Evolutionary conservation across 1,140 invertebrate species (phyloP).

Genomic region (Pristionchus pacificus): DNA sequence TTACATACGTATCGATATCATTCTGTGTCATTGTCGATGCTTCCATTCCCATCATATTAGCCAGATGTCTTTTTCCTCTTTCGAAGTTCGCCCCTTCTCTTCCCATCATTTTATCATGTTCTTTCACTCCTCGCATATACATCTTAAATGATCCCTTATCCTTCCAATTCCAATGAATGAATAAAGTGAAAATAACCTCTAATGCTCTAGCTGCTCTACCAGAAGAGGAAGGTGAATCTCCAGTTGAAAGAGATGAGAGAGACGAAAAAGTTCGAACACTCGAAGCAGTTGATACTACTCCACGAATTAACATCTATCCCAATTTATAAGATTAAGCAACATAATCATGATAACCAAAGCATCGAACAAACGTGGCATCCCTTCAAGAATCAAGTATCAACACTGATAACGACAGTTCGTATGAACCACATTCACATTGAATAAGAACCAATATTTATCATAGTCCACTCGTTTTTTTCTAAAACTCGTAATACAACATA

Average conservation of each 20-base stretch:
- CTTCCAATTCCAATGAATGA: too few species aligned
- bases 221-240: neutral
- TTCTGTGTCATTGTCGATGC: constrained; percentile 78
- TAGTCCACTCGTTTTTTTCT: too few species aligned
- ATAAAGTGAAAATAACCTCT: neutral
- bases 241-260: neutral
- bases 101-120: constrained; percentile 65
- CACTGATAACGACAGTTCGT: too few species aligned
- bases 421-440: too few species aligned
- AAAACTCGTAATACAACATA: too few species aligned
- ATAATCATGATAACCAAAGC: too few species aligned
- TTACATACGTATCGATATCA: constrained; percentile 69
- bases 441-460: too few species aligned
- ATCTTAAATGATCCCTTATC: constrained; percentile 41
- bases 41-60: constrained; percentile 96
- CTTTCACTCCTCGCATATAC: constrained; percentile 39
- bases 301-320: too few species aligned
- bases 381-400: too few species aligned
- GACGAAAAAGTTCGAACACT: neutral
- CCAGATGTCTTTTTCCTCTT: constrained; percentile 86
- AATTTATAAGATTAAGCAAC: too few species aligned
- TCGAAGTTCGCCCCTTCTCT: constrained; percentile 76
- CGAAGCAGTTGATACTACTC: too few species aligned
- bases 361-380: too few species aligned
- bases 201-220: neutral